These are phyloP conservation scores for Nothocercus julius DNA, from an alignment of 2,113 vertebrate species.

Conservation along the genomic window DNA sequence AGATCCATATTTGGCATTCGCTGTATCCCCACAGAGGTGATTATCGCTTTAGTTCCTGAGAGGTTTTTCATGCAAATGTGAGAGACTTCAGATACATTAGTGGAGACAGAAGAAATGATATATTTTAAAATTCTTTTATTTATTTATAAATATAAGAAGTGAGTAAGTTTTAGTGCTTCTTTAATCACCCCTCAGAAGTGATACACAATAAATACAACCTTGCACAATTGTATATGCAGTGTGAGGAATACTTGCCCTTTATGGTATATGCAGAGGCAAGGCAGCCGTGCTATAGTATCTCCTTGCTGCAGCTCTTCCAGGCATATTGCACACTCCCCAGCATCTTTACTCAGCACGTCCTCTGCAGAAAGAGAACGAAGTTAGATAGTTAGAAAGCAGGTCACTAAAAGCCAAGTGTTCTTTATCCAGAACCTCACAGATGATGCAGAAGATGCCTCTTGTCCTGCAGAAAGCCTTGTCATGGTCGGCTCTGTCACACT, in stretches of 20 bases:
- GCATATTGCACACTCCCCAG: constrained; percentile 97
- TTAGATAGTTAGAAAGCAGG: constrained; percentile 8
- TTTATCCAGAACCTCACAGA: not conserved
- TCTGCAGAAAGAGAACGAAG: constrained; percentile 78
- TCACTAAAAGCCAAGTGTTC: not conserved
- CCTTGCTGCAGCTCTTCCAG: constrained; percentile 94
- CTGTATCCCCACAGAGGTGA: not conserved
- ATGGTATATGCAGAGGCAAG: constrained; percentile 97
- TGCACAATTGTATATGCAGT: not conserved
- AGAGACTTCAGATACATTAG: not conserved
- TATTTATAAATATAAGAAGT: not conserved
- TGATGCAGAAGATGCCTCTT: not conserved
- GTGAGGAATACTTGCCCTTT: constrained; percentile 84
- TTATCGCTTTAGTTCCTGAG: not conserved
- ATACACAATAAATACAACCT: not conserved
- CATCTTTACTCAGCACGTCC: constrained; percentile 93
- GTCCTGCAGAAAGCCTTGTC: not conserved
- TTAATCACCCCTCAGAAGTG: not conserved
- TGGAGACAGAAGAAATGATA: not conserved
- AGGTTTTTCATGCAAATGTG: not conserved
- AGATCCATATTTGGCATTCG: not conserved
- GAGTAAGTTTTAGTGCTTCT: not conserved
- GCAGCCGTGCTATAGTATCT: constrained; percentile 94
- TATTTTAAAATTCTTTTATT: not conserved
- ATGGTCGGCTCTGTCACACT: not conserved